Evolutionary conservation across 1,140 invertebrate genomes (phyloP).

Genomic region (Drosophila sechellia): DNA sequence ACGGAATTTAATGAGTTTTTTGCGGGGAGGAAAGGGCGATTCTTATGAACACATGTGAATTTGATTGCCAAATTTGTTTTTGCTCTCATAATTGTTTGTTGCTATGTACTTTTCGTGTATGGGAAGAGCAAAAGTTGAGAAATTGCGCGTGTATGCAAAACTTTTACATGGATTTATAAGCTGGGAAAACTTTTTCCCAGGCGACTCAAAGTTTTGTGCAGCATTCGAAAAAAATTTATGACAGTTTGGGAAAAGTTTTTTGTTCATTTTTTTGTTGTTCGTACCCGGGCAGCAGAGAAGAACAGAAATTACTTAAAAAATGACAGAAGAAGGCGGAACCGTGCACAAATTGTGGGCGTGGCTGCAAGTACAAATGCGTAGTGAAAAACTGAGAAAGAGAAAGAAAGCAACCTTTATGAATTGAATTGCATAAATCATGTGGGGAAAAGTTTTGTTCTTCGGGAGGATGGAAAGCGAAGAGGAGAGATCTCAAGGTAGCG

Average conservation of each 20-base stretch:
- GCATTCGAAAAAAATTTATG: constrained; percentile 77
- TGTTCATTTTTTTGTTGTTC: constrained; percentile 30
- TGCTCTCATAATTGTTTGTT: constrained; percentile 59
- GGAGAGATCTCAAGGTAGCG: constrained; percentile 22
- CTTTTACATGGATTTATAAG: constrained; percentile 80
- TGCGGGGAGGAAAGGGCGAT: constrained; percentile 1
- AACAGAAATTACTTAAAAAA: constrained; percentile 48
- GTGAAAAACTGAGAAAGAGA: constrained; percentile 34
- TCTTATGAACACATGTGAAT: constrained; percentile 42
- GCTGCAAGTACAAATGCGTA: constrained; percentile 42
- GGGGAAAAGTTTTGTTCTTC: constrained; percentile 58
- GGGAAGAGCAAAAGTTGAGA: constrained; percentile 49
- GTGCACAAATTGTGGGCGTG: constrained; percentile 54
- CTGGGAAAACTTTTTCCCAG: constrained; percentile 57
- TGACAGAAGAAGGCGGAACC: constrained; percentile 28
- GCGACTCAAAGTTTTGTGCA: constrained; percentile 59
- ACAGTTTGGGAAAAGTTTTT: constrained; percentile 78
- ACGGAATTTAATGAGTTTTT: constrained; percentile 22
- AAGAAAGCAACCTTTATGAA: constrained; percentile 71
- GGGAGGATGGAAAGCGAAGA: neutral
- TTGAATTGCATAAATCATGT: constrained; percentile 84
- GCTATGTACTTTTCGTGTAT: constrained; percentile 5
- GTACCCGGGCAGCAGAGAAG: constrained; percentile 15
- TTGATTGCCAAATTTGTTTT: constrained; percentile 66
- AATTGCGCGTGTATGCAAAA: constrained; percentile 74